Evolutionary conservation across 2,888 invertebrate species (phyloP).

Genomic region (Orthosia cruda): DNA sequence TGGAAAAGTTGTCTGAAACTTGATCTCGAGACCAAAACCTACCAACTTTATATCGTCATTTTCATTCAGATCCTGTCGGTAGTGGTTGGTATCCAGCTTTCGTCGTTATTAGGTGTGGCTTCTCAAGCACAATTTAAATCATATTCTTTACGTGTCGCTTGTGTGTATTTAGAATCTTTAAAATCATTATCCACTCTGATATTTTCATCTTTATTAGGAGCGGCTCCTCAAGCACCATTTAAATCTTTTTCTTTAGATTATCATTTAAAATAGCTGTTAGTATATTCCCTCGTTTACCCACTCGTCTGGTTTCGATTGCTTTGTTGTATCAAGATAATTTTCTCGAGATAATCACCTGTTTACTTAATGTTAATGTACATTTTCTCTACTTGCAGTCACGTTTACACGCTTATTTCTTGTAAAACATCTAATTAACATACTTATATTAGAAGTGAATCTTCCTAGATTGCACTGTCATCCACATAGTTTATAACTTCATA

Average conservation of each 20-base stretch:
- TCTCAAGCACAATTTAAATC: constrained; percentile 4
- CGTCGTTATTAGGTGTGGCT: neutral
- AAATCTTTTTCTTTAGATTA: too few species aligned
- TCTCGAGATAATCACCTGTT: constrained; percentile 45
- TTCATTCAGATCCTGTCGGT: too few species aligned
- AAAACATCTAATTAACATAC: constrained; percentile 45
- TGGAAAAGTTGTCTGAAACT: constrained; percentile 1
- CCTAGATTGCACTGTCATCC: constrained; percentile 32
- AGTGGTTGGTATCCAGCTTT: too few species aligned
- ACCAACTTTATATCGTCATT: neutral
- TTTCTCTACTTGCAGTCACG: constrained; percentile 47
- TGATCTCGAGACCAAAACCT: neutral
- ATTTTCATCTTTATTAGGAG: neutral
- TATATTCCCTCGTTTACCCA: constrained; percentile 1
- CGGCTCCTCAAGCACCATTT: constrained; percentile 4
- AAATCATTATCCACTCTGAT: neutral
- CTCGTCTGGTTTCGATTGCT: constrained; percentile 37
- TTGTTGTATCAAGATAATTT: constrained; percentile 47
- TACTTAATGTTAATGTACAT: constrained; percentile 45
- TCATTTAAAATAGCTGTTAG: constrained; percentile 18
- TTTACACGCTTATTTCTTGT: constrained; percentile 39
- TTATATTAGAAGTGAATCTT: constrained; percentile 46
- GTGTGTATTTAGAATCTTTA: neutral
- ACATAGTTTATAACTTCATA: constrained; percentile 26
- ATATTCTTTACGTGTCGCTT: too few species aligned